Percentiles rank a stretch among this genome's conserved stretches.
Conservation (phyloP, 2,888 invertebrate genomes). For the Osmoderma eremita region DNA sequence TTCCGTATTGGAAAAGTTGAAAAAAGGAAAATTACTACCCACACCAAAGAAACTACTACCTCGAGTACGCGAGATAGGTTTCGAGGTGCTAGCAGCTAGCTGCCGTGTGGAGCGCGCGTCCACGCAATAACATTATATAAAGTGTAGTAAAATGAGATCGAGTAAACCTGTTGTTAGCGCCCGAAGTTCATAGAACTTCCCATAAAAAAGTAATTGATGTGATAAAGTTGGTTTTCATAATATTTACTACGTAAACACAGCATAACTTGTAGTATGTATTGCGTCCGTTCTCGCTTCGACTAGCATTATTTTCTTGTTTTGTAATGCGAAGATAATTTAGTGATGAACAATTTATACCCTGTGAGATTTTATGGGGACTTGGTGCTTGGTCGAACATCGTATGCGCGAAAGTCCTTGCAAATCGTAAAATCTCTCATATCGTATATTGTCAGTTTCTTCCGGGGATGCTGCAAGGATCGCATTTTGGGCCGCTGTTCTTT, state of each 20-base stretch:
- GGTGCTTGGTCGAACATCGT: no score
- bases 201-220: slow-evolving; percentile 1
- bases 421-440: no score
- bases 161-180: slow-evolving; percentile 23
- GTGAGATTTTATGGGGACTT: no score
- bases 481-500: no score
- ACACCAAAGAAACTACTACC: not conserved
- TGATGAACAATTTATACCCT: no score
- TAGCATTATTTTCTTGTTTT: not conserved
- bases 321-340: no score
- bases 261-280: not conserved
- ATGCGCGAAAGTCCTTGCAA: no score
- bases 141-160: slow-evolving; percentile 18
- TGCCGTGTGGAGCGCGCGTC: not conserved
- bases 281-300: not conserved
- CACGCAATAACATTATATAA: slow-evolving; percentile 21
- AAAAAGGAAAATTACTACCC: slow-evolving; percentile 28
- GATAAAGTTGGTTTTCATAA: slow-evolving; percentile 9
- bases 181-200: slow-evolving; percentile 20
- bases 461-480: no score
- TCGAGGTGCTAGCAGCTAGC: not conserved
- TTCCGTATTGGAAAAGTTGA: slow-evolving; percentile 8
- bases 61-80: not conserved
- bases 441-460: no score
- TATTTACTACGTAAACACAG: slow-evolving; percentile 13